Base-by-base conservation (phyloP, 2,797 vertebrate species). In the Novumbra hubbsi region DNA sequence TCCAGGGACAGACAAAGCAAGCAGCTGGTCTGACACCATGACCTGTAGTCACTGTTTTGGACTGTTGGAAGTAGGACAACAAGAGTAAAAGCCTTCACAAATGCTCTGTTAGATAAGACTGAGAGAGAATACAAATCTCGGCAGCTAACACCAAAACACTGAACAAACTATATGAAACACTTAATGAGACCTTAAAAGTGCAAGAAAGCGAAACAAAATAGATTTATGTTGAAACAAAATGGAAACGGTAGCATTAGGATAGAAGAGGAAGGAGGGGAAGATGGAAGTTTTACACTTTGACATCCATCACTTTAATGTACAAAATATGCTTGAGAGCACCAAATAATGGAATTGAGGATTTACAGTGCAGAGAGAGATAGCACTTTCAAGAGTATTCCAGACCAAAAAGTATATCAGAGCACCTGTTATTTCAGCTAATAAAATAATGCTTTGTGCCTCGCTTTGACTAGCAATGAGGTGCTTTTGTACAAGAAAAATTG, bases 291-390 rank as follows among this genome's bases (percentile, higher is more conserved):
- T 74, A 76, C 38, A 49, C 60, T 64, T 27, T 60, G 38, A 27
- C 72, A 86, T 85, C 82, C 76, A 85, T 74, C 66, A 76, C 63
- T 81, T 87, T 81, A 76, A 80, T 76, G 63, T 52, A 63, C 62
- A 70, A 79, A 76, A 77, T 77, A 78, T 69, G 73, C 70, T 71
- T 14, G 45, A 80, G 64, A 78, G 78, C 62, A 73, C 52, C 73
- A 73, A 78, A 78, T 80, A 80, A 73, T 67, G 60, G 69, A 65
- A 69, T 21, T 2, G 57, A 71, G 70, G 72, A 80, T 77, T 71
- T 78, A 82, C 55, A 49, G 70, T 49, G 70, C 60, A 73, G 75
- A 52, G 57, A 64, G 71, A 77, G 75, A 21, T 24, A 9, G 16
- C 34, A 19, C 32, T 34, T 66, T 63, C 27, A 12, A 63, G 27